These are phyloP conservation scores for Dicranocentrus wangi DNA, from an alignment of 2,888 invertebrate genomes.

Conservation along the genomic window DNA sequence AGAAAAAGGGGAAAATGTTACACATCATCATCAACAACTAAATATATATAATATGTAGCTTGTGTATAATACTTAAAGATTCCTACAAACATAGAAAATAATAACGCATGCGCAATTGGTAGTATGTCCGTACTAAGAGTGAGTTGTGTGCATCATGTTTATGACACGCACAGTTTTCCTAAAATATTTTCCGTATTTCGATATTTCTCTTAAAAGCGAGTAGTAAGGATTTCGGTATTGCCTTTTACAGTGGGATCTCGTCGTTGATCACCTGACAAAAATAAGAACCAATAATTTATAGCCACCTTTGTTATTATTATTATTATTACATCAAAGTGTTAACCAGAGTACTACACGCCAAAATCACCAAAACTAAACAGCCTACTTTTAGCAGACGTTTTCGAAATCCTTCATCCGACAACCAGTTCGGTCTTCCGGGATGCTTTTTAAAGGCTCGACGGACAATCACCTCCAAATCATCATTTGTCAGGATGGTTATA, in stretches of 20 bases:
- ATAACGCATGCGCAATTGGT: slow-evolving; percentile 4
- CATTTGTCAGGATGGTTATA: slow-evolving; percentile 83
- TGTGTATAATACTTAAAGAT: no score
- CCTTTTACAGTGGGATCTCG: slow-evolving; percentile 56
- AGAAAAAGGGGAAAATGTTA: no score
- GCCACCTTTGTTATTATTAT: slow-evolving; percentile 14
- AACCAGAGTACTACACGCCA: slow-evolving; percentile 19
- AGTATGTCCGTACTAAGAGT: no score
- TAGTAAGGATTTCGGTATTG: neutral
- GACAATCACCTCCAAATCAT: slow-evolving; percentile 87
- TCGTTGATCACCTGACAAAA: slow-evolving; percentile 62
- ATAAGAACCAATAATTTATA: slow-evolving; percentile 22
- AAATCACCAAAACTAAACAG: slow-evolving; percentile 57
- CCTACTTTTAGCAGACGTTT: slow-evolving; percentile 89
- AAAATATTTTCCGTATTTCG: neutral
- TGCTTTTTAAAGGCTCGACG: slow-evolving; percentile 83
- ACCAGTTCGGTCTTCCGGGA: slow-evolving; percentile 86
- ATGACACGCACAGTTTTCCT: no score
- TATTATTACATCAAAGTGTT: slow-evolving; percentile 4
- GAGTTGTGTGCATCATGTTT: no score
- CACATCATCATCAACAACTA: no score
- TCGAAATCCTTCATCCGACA: slow-evolving; percentile 88
- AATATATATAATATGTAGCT: no score
- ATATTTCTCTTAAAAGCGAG: neutral
- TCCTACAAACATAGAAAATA: neutral